Base-by-base conservation (phyloP, 2,888 invertebrate species). In the Spicauda simplicius region DNA sequence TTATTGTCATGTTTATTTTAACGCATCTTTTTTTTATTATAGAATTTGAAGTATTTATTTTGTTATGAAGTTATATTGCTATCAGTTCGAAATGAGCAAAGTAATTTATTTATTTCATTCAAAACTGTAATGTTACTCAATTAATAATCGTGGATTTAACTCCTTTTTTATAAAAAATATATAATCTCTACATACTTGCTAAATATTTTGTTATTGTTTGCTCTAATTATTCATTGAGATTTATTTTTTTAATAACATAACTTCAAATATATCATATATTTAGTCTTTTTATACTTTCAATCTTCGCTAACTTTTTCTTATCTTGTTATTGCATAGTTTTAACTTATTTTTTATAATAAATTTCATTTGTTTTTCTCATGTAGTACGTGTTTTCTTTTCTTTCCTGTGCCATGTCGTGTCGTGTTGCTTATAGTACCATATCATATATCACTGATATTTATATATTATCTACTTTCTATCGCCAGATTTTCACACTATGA, bases 351-450 rank as follows among this genome's bases (percentile, higher is more conserved):
- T 65, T 25, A 18, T 56, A 69, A 69, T 65, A 62, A 69, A 69
- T 61, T 45, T 62, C 64, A 65, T 62, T 61, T 69, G 56, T 64
- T 53, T 62, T 59, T 62, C 57, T 69, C 62, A 61, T 54, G 61
- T 65, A 25, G 53, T 52, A 53, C 58, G 64, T 33, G 69, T 69
- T 69, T 69, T 69, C 69, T 66, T 69, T 69, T 65, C 53, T 69
- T 57, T 65, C 69, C 64, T 69, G 48, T 55, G 37, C 52, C 61
- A 48, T 61, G 16, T 57, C 37, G 33, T 52, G 41, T 57, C n/a
- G 55, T 52, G 60, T 50, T 61, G 61, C 18, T 56, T 19, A 20
- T 18, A 18, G n/a, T 57, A 25, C 11, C 25, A 68, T 64, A 12
- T 45, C 18, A 48, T 25, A 12, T 25, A 48, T 48, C 16, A 48